These are phyloP conservation scores for Invenusta paracnida DNA, from an alignment of 2,888 invertebrate genomes.

Conservation along the genomic window DNA sequence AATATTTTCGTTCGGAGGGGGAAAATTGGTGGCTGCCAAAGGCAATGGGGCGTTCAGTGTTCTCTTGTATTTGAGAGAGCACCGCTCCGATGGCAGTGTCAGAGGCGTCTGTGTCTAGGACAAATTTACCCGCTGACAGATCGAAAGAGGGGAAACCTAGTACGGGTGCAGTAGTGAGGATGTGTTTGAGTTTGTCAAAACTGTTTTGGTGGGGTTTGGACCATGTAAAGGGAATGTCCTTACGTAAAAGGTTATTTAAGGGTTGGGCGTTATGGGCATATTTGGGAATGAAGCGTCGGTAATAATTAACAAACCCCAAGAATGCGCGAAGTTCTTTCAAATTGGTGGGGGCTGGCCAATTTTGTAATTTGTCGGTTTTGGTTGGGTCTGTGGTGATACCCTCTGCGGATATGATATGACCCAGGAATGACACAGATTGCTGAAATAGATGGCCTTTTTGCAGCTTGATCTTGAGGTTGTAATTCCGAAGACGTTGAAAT, in stretches of 20 bases:
- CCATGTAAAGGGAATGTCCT: neutral
- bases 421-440: neutral
- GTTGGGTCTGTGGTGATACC: neutral
- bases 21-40: neutral
- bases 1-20: neutral
- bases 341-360: neutral
- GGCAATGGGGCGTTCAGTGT: neutral
- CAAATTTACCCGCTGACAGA: neutral
- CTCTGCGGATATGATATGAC: neutral
- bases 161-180: neutral
- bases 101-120: neutral
- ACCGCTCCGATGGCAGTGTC: neutral
- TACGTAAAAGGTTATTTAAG: neutral
- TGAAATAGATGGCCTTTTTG: neutral
- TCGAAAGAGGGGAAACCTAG: neutral
- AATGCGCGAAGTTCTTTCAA: neutral
- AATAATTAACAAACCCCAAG: neutral
- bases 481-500: neutral
- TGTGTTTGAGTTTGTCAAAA: neutral
- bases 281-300: neutral
- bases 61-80: neutral
- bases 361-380: neutral
- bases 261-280: neutral
- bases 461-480: neutral
- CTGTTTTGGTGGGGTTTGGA: neutral